Evolutionary conservation across 2,113 vertebrate genomes (phyloP), one percentile per base, ranked within the genome.

Genomic region (Halcyon malimbica): DNA sequence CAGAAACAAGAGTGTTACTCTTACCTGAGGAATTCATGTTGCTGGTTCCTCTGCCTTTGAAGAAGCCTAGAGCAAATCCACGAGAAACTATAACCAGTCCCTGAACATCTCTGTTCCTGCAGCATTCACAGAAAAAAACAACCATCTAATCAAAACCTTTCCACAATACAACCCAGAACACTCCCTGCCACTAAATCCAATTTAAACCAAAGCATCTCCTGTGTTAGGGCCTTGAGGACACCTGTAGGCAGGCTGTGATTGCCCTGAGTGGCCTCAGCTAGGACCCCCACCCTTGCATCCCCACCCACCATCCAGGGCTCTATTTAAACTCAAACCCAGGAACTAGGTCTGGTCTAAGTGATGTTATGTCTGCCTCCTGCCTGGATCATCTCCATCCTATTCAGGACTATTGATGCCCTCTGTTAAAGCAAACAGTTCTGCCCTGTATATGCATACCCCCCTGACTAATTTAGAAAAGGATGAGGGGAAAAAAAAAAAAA

Each of bases 101-200:
- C 15, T 42, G 3, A 20, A 56, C 7, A 28, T 6, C 10, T 7
- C 9, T 6, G 4, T 0, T 0, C 12, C n/a, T 21, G 0, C 10
- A 67, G 8, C 21, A 31, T 2, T 26, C 42, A 26, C 17, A 56
- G 4, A 75, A 26, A 0, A 68, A 68, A 63, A 35, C 3, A 24
- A 5, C 1, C 0, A 3, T 3, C 16, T 28, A 46, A n/a, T 8
- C 7, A 59, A 2, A 39, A 37, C 23, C 5, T 42, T 65, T 28
- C 31, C 10, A 2, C 25, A 28, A 5, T 1, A 10, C 6, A 84
- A 44, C 35, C 6, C 23, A 73, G 2, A 5, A 2, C 48, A 14
- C 8, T 21, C 1, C 26, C 11, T 25, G 1, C 2, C 5, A 10
- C 33, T 74, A 54, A 87, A 65, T 31, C 18, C 28, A 24, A 35